Evolutionary conservation across 2,888 invertebrate genomes (phyloP).

Genomic region (Rhagonycha lutea): DNA sequence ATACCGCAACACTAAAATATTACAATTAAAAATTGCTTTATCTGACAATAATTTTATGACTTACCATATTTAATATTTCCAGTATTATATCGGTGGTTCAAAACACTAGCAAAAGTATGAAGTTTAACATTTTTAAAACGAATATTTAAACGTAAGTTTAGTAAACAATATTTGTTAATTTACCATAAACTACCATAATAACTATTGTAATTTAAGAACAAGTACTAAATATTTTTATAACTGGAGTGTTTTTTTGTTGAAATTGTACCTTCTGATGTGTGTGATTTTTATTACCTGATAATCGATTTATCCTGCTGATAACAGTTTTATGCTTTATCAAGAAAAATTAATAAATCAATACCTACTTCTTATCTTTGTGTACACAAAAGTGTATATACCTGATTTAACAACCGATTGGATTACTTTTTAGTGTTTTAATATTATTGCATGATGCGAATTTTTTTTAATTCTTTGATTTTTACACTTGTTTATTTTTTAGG

Average conservation of each 20-base stretch:
- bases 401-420: background rate
- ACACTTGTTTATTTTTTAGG: conserved; percentile 42
- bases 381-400: background rate
- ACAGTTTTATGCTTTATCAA: background rate
- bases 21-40: background rate
- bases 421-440: background rate
- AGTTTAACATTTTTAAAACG: conserved; percentile 23
- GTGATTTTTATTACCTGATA: background rate
- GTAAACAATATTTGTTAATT: background rate
- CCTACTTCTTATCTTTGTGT: conserved; percentile 11
- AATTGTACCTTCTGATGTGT: background rate
- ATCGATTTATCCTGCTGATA: conserved; percentile 1
- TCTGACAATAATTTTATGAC: background rate
- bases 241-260: background rate
- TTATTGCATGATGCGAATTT: conserved; percentile 3
- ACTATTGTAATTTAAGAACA: background rate
- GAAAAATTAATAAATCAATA: background rate
- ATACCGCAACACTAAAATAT: background rate
- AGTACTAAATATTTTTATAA: background rate
- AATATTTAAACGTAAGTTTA: conserved; percentile 19
- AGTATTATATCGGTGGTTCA: conserved; percentile 31
- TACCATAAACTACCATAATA: background rate
- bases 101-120: conserved; percentile 30
- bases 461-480: background rate
- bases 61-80: conserved; percentile 4